Conservation (phyloP, 2,113 vertebrate genomes). For the Rhadina sibilatrix region DNA sequence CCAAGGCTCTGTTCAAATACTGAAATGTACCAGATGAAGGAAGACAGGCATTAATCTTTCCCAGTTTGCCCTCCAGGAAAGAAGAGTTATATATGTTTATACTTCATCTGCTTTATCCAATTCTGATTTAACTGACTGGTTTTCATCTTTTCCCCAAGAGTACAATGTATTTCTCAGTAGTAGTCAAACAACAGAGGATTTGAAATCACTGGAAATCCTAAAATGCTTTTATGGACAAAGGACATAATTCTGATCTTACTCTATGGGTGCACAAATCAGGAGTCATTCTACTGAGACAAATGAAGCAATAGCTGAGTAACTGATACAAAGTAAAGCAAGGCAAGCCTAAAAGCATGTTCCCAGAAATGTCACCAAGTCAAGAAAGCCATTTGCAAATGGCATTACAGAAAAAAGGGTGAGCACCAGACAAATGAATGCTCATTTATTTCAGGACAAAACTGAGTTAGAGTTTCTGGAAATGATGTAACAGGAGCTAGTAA, state of each 20-base stretch:
- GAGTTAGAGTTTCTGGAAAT: constrained; percentile 35
- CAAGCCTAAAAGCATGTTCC: background rate
- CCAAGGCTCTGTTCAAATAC: background rate
- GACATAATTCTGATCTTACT: background rate
- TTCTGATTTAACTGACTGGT: background rate
- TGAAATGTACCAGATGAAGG: background rate
- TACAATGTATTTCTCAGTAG: background rate
- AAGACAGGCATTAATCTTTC: background rate
- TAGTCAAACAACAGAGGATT: background rate
- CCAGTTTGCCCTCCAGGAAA: background rate
- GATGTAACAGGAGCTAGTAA: background rate
- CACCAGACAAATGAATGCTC: background rate
- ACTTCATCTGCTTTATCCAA: background rate
- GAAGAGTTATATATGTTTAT: background rate
- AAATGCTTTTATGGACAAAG: background rate
- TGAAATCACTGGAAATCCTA: background rate
- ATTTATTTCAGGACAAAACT: background rate
- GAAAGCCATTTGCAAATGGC: background rate
- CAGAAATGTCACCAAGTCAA: background rate
- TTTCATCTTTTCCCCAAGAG: background rate
- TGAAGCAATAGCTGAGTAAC: background rate
- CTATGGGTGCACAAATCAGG: background rate
- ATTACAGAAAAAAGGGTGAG: background rate
- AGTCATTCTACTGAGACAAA: background rate
- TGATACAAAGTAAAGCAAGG: background rate